These are phyloP conservation scores for Pseudorhombus dupliciocellatus DNA, from an alignment of 2,113 vertebrate genomes.

Conservation along the genomic window DNA sequence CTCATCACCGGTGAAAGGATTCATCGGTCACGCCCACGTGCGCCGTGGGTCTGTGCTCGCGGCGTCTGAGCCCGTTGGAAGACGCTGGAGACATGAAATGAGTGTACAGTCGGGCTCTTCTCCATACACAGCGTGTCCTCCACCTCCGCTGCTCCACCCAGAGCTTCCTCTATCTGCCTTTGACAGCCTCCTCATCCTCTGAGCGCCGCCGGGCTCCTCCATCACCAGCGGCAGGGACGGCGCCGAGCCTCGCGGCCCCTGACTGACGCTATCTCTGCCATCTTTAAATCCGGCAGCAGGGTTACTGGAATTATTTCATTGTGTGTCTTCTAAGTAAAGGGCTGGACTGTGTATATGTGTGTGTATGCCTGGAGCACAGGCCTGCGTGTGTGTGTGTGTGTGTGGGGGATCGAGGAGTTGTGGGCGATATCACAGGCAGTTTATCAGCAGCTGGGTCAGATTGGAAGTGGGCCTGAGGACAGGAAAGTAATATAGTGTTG, in stretches of 20 bases:
- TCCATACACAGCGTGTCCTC: not conserved
- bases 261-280: conserved; percentile 16
- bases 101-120: not conserved
- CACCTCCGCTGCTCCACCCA: conserved; percentile 24
- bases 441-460: conserved; percentile 62
- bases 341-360: conserved; percentile 16
- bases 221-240: not conserved
- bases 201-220: not conserved
- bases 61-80: not conserved
- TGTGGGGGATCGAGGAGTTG: not conserved
- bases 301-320: conserved; percentile 24
- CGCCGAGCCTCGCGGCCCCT: not conserved
- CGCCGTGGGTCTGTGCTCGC: not conserved
- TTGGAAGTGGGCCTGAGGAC: conserved; percentile 59
- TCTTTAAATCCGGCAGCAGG: conserved; percentile 41
- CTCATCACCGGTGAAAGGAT: not conserved
- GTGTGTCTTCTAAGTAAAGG: conserved; percentile 34
- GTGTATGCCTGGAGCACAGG: not conserved
- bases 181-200: conserved; percentile 15
- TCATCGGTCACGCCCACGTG: not conserved
- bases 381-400: conserved; percentile 10
- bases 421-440: conserved; percentile 39
- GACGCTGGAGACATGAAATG: not conserved
- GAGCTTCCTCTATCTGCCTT: conserved; percentile 12
- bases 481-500: conserved; percentile 62